These are phyloP conservation scores for Takifugu ocellatus DNA, from an alignment of 2,797 vertebrate species.

Conservation along the genomic window DNA sequence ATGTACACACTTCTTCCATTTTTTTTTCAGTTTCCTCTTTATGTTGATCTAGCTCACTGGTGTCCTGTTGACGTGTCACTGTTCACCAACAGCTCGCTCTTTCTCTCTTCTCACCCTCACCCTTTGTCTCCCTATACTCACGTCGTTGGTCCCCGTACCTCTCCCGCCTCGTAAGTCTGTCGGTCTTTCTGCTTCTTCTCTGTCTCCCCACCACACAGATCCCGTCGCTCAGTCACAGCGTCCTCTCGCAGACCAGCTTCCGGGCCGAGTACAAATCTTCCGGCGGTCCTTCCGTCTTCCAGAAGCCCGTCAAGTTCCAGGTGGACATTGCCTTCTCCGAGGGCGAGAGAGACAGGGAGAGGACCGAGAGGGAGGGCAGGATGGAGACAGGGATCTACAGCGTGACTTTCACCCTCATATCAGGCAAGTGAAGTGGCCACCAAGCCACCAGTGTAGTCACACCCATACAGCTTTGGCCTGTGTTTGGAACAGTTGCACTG, in stretches of 20 bases:
- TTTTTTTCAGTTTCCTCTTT: conserved; percentile 38
- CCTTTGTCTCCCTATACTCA: conserved; percentile 71
- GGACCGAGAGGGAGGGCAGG: conserved; percentile 73
- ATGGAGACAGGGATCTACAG: conserved; percentile 88
- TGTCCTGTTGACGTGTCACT: conserved; percentile 54
- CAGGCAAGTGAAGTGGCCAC: conserved; percentile 67
- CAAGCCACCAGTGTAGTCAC: neutral
- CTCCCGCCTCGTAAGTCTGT: conserved; percentile 76
- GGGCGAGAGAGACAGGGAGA: conserved; percentile 77
- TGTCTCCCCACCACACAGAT: conserved; percentile 77
- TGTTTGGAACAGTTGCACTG: neutral
- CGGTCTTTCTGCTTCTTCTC: conserved; percentile 75
- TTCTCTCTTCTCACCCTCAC: conserved; percentile 68
- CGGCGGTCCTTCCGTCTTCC: conserved; percentile 88
- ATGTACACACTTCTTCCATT: conserved; percentile 47
- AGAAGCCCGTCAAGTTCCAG: conserved; percentile 91
- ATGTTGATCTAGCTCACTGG: conserved; percentile 52
- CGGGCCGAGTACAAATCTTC: conserved; percentile 89
- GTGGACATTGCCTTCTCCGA: conserved; percentile 90
- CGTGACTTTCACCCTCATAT: conserved; percentile 92
- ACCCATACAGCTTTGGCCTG: neutral
- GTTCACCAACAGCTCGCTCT: conserved; percentile 69
- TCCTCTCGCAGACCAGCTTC: conserved; percentile 91
- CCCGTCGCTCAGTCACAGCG: conserved; percentile 90
- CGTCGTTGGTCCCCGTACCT: conserved; percentile 58